Conservation (phyloP, 2,888 invertebrate genomes). For the Bellardia bayeri region DNA sequence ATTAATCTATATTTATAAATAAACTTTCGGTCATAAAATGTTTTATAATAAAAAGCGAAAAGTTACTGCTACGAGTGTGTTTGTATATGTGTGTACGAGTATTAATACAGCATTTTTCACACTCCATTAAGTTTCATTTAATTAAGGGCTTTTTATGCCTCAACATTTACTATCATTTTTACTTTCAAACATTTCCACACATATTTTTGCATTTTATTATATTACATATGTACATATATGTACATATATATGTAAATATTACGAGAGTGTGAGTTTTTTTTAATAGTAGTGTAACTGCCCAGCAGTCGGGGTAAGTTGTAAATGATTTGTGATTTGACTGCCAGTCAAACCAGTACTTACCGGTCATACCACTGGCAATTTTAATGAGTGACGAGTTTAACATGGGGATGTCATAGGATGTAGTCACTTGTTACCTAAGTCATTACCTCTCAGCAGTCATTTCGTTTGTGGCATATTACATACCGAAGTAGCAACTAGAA, state of each 20-base stretch:
- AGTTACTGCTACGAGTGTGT: background rate
- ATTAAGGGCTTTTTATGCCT: conserved; percentile 56
- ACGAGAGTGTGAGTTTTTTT: background rate
- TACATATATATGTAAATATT: background rate
- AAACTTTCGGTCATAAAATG: conserved; percentile 62
- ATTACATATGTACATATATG: background rate
- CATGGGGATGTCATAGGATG: no score
- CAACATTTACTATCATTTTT: conserved; percentile 26
- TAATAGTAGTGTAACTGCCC: background rate
- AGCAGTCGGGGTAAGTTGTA: no score
- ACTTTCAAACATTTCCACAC: background rate
- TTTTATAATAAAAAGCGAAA: conserved; percentile 24
- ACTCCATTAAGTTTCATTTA: conserved; percentile 67
- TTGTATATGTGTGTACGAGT: background rate
- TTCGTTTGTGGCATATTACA: background rate
- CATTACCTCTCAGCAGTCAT: no score
- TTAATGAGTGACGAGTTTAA: no score
- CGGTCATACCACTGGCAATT: no score
- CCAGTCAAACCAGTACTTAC: no score
- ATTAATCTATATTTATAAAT: conserved; percentile 43
- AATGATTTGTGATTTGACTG: no score
- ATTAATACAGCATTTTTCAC: conserved; percentile 52
- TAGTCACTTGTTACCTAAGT: no score
- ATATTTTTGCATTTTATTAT: background rate
- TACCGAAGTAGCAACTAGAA: no score